Percentiles rank a stretch among this genome's conserved stretches.
phyloP scores from a whole-genome alignment of 35 echinoderm and acorn worm genomes.

The Nesometra sesokonis region DNA sequence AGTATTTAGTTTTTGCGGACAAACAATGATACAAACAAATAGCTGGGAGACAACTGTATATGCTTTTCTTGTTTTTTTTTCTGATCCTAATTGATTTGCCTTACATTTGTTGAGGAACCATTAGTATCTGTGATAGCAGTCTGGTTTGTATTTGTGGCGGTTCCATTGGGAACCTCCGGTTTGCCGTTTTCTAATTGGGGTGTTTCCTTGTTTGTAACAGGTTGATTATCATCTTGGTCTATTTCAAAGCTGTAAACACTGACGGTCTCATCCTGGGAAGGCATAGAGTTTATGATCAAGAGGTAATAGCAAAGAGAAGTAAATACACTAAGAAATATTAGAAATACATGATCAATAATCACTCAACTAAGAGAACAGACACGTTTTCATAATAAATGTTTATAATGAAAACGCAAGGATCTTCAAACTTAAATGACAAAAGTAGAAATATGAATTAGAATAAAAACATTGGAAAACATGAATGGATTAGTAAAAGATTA shows the following conservation, averaged over 20 bases:
- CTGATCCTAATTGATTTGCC: neutral
- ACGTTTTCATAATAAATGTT: no score
- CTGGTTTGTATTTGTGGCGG: neutral
- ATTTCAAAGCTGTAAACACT: slow-evolving; percentile 93
- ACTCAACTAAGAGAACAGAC: no score
- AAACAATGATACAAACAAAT: neutral
- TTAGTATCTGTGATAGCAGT: neutral
- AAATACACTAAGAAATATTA: neutral
- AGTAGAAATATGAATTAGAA: no score
- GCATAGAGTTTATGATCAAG: slow-evolving; percentile 2
- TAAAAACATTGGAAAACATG: no score
- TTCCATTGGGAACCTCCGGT: neutral
- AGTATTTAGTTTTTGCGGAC: neutral
- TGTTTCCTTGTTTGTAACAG: neutral
- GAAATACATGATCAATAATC: no score
- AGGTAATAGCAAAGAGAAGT: neutral
- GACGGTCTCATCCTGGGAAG: slow-evolving; percentile 51
- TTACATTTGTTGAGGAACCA: neutral
- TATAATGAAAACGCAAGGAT: no score
- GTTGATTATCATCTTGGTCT: slow-evolving; percentile 22
- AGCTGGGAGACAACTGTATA: neutral
- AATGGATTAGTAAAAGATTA: no score
- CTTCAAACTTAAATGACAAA: no score
- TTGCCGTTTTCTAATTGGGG: neutral
- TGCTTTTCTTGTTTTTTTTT: neutral